Base-by-base conservation (phyloP, 2,797 vertebrate species). In the Mallotus villosus region DNA sequence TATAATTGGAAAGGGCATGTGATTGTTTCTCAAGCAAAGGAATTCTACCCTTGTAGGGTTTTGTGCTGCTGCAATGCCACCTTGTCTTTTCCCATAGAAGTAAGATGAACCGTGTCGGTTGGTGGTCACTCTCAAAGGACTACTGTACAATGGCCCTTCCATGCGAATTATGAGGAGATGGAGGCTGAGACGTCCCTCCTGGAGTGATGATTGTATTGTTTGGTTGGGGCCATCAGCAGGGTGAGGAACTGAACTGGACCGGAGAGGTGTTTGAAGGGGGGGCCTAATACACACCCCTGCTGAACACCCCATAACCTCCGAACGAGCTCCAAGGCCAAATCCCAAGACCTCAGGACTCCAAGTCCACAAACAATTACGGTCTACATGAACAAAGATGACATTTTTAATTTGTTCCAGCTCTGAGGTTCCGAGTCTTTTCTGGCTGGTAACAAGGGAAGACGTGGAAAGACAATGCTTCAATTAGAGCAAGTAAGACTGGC, bases 61-160 rank as follows among this genome's bases (percentile, higher is more conserved):
- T 53, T 67, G 65, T 25, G 46, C 46, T 25, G 46, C 65, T 19
- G 46, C 19, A 51, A 51, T 67, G 8, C 19, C 65, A 53, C 65
- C 65, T 19, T 19, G 41, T 46, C 17, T n/a, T 27, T 29, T 21
- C 46, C 65, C 25, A 21, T 29, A 29, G 41, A 46, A 53, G 41
- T 67, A 67, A 27, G 65, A 51, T 29, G 17, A 29, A 22, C 37
- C 3, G 37, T 53, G 49, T 67, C 49, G 5, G 65, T 67, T 67
- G 49, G 65, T 67, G 65, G 49, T 19, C 49, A 27, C 17, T 67
- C 65, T 55, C 65, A 67, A 51, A 55, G 49, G 65, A 46, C 46
- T 11, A 67, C 65, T 67, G 46, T 67, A 67, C 65, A 67, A 67
- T 67, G 49, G 65, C 25, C 65, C 65, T 67, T 67, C 65, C 41